Evolutionary conservation across 2,888 invertebrate species (phyloP).

Genomic region (Perithous albicinctus): DNA sequence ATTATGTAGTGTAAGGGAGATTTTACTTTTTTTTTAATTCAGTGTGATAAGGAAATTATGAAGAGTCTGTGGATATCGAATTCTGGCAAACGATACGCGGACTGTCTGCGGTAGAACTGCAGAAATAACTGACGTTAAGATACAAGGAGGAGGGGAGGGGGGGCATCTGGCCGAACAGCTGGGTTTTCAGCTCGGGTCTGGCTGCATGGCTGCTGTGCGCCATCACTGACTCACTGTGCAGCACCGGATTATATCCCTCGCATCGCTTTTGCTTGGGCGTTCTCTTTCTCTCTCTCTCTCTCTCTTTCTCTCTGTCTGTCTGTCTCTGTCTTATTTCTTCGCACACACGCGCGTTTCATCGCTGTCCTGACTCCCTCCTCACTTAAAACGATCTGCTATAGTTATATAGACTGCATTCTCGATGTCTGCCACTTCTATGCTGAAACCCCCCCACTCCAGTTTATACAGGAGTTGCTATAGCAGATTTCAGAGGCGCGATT

Average conservation of each 20-base stretch:
- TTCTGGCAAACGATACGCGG: slow-evolving; percentile 12
- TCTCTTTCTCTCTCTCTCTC: too few species aligned
- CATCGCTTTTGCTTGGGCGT: slow-evolving; percentile 5
- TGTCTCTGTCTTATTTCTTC: too few species aligned
- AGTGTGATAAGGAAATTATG: not conserved
- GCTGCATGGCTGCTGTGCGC: slow-evolving; percentile 76
- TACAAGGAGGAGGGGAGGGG: too few species aligned
- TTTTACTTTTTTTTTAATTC: not conserved
- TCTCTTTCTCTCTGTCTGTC: too few species aligned
- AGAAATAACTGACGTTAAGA: slow-evolving; percentile 77
- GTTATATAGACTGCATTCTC: slow-evolving; percentile 27
- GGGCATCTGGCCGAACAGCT: slow-evolving; percentile 77
- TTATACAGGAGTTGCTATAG: not conserved
- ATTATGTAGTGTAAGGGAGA: too few species aligned
- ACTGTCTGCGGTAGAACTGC: slow-evolving; percentile 53
- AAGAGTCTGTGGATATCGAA: not conserved
- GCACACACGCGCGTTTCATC: slow-evolving; percentile 21
- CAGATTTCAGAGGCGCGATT: not conserved
- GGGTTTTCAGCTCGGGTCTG: slow-evolving; percentile 70
- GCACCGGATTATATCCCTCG: slow-evolving; percentile 51
- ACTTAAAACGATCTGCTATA: slow-evolving; percentile 38
- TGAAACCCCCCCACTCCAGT: not conserved
- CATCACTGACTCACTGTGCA: slow-evolving; percentile 79
- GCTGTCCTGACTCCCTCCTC: slow-evolving; percentile 23
- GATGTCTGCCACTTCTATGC: not conserved